Base-by-base conservation (phyloP, 2,888 invertebrate genomes). In the Scelioninae gen. 1 region DNA sequence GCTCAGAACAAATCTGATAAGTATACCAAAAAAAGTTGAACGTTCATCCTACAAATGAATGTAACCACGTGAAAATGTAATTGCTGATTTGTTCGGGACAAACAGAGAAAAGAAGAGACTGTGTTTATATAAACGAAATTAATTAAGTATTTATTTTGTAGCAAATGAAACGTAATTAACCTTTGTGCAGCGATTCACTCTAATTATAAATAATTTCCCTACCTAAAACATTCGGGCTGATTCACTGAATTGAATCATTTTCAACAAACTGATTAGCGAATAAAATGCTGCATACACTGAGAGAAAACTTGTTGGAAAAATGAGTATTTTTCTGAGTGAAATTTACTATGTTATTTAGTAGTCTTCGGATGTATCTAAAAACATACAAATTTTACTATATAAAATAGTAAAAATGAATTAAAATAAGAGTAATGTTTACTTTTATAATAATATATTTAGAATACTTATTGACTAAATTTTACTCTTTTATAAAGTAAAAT, bases 111-210 rank as follows among this genome's bases (percentile, higher is more conserved):
- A 45, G 31, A 29, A 34, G 8, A 5, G 60, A 5, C 10, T 5
- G 47, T 32, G 13, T 47, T 34, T 45, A 51, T 49, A 34, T 63
- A 16, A 10, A 11, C 49, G 32, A 11, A 63, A 49, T 49, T 63
- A 63, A 63, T 63, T 47, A 63, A 34, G 11, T 47, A 65, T 65
- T 65, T 65, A 65, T 65, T 51, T 16, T n/a, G 11, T 10, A 38
- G 63, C 49, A 34, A 65, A 65, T 65, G 45, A 51, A 65, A 34
- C 38, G 63, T 51, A 49, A 65, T 65, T 65, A 65, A 51, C 51
- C 63, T 51, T 38, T 8, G 63, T 8, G 49, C 10, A 29, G 34
- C 15, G 63, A 34, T 63, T 63, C 32, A 16, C 15, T 49, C 47
- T 49, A 63, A 63, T 63, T 63, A 63, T 47, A 63, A 63, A 63